Evolutionary conservation across 2,888 invertebrate species (phyloP).

Genomic region (Pedicia rivosa): DNA sequence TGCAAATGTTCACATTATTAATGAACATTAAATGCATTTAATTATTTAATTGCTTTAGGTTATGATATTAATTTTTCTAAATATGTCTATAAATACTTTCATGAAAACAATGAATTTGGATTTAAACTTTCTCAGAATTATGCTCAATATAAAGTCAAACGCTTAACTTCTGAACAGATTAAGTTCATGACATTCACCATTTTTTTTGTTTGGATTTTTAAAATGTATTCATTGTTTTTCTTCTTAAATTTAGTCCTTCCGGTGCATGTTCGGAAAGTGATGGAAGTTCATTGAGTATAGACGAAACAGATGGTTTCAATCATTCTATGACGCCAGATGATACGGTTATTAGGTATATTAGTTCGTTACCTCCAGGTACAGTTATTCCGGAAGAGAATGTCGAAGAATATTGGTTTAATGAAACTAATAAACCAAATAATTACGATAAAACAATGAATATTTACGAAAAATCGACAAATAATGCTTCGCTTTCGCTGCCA

Average conservation of each 20-base stretch:
- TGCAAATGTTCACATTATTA: no score
- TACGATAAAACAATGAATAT: slow-evolving; percentile 6
- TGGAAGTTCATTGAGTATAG: slow-evolving; percentile 49
- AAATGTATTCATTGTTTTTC: no score
- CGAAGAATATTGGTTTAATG: slow-evolving; percentile 8
- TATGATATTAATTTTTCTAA: no score
- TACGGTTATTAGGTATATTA: slow-evolving; percentile 9
- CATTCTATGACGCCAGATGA: slow-evolving; percentile 45
- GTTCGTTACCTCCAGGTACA: slow-evolving; percentile 21
- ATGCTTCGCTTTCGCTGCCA: slow-evolving; percentile 6
- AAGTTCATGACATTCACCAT: no score
- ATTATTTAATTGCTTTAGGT: no score
- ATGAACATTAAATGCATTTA: no score
- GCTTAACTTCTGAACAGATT: no score
- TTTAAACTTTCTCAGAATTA: no score
- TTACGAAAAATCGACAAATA: neutral
- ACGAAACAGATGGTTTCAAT: slow-evolving; percentile 39
- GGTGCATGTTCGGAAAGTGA: slow-evolving; percentile 50
- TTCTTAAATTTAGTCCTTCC: slow-evolving; percentile 45
- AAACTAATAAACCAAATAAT: slow-evolving; percentile 12
- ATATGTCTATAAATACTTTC: no score
- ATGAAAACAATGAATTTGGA: no score
- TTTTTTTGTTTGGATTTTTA: no score
- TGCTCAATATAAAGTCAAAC: no score
- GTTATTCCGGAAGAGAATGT: slow-evolving; percentile 48